phyloP scores from a whole-genome alignment of 2,797 vertebrate species.

The Acipenser oxyrinchus region DNA sequence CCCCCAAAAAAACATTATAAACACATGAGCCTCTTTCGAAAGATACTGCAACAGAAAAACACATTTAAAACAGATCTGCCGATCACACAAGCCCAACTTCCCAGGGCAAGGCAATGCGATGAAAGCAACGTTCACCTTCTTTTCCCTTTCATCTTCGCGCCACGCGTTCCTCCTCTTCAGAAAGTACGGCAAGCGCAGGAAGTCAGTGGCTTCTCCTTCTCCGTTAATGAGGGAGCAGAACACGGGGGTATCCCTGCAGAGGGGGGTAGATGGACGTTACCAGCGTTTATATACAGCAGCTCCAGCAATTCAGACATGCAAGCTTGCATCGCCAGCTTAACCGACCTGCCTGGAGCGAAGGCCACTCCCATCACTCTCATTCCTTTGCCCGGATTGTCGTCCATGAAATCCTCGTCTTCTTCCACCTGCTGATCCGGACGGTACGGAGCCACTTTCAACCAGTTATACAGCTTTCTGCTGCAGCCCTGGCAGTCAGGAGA shows the following conservation, averaged over 20 bases:
- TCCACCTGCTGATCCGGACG: slow-evolving; percentile 94
- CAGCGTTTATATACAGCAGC: no score
- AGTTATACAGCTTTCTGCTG: slow-evolving; percentile 91
- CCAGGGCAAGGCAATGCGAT: no score
- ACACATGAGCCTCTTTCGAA: not conserved
- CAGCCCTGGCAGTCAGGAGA: slow-evolving; percentile 64
- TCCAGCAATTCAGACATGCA: no score
- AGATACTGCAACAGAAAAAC: not conserved
- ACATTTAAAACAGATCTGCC: not conserved
- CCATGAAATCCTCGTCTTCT: slow-evolving; percentile 96
- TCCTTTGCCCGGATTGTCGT: slow-evolving; percentile 91
- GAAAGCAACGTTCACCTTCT: slow-evolving; percentile 64
- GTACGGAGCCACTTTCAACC: slow-evolving; percentile 90
- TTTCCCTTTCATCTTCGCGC: slow-evolving; percentile 90
- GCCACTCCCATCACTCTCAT: slow-evolving; percentile 90
- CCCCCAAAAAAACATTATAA: not conserved
- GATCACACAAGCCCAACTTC: no score
- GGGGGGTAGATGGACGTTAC: not conserved
- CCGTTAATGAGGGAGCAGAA: slow-evolving; percentile 94
- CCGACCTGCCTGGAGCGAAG: slow-evolving; percentile 83
- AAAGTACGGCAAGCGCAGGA: slow-evolving; percentile 90
- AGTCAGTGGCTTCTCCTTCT: slow-evolving; percentile 94
- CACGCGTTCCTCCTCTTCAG: slow-evolving; percentile 93
- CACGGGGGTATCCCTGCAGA: slow-evolving; percentile 84
- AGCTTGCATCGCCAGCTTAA: slow-evolving; percentile 5